These are phyloP conservation scores for Takifugu rubripes DNA, from an alignment of 2,797 vertebrate species.

Conservation along the genomic window DNA sequence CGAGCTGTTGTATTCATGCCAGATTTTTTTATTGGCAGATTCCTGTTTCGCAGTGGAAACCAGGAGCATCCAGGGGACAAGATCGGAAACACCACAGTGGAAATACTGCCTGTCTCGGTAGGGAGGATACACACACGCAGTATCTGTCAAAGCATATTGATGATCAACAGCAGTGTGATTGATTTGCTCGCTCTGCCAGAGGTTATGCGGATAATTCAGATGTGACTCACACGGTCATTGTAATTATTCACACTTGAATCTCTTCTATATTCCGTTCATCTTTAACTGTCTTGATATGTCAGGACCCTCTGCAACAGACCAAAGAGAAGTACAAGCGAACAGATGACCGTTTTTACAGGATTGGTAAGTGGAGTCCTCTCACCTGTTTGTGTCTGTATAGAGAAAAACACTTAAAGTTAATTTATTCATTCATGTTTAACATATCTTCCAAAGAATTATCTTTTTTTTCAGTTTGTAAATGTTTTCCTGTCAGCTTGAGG, in stretches of 20 bases:
- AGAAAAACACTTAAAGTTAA: not conserved
- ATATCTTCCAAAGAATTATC: too few relatives aligned
- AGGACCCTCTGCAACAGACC: slow-evolving; percentile 80
- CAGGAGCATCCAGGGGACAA: slow-evolving; percentile 96
- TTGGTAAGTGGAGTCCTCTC: slow-evolving; percentile 74
- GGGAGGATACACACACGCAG: slow-evolving; percentile 9
- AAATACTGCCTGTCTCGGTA: slow-evolving; percentile 92
- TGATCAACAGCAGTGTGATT: slow-evolving; percentile 54
- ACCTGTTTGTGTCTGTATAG: not conserved
- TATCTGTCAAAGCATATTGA: slow-evolving; percentile 41
- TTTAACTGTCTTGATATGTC: slow-evolving; percentile 17
- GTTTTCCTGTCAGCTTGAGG: too few relatives aligned
- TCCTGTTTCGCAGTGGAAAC: slow-evolving; percentile 96
- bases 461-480: too few relatives aligned
- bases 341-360: slow-evolving; percentile 92
- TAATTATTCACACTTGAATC: not conserved
- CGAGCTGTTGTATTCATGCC: not conserved
- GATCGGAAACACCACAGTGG: slow-evolving; percentile 92
- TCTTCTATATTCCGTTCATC: not conserved
- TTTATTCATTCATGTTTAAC: too few relatives aligned
- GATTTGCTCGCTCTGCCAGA: slow-evolving; percentile 24
- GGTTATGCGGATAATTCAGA: slow-evolving; percentile 20
- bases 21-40: slow-evolving; percentile 67
- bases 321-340: slow-evolving; percentile 90
- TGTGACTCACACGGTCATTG: slow-evolving; percentile 3